Conservation (phyloP, 2,888 invertebrate species). For the Chironomus tentans region DNA sequence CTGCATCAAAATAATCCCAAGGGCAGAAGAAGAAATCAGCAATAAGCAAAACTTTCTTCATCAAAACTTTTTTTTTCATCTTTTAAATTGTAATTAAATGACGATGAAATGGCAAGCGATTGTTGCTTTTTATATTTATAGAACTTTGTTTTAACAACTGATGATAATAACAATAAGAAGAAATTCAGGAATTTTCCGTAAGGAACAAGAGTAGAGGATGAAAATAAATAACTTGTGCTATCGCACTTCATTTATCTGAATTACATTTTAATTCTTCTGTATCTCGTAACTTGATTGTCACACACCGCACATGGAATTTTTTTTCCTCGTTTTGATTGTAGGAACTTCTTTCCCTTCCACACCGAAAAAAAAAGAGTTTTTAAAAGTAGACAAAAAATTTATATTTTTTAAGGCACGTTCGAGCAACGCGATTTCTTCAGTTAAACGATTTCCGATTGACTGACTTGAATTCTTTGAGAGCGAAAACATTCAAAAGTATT, state of each 20-base stretch:
- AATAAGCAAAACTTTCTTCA: too few species aligned
- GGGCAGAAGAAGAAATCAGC: too few species aligned
- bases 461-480: not conserved
- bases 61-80: not conserved
- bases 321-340: not conserved
- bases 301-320: not conserved
- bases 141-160: not conserved
- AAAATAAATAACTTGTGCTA: not conserved
- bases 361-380: not conserved
- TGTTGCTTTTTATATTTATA: not conserved
- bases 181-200: not conserved
- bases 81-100: constrained; percentile 3
- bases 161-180: not conserved
- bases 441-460: constrained; percentile 16
- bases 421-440: constrained; percentile 1
- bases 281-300: not conserved
- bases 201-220: not conserved
- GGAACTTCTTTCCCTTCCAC: not conserved
- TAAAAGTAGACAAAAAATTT: not conserved
- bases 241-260: not conserved
- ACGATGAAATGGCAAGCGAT: not conserved
- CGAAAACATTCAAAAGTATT: not conserved
- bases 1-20: too few species aligned
- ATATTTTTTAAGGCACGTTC: not conserved
- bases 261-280: not conserved